A percentile compares a stretch with the other conserved stretches of the same genome.
Conservation (phyloP, 2,797 vertebrate species). For the Artibeus lituratus region DNA sequence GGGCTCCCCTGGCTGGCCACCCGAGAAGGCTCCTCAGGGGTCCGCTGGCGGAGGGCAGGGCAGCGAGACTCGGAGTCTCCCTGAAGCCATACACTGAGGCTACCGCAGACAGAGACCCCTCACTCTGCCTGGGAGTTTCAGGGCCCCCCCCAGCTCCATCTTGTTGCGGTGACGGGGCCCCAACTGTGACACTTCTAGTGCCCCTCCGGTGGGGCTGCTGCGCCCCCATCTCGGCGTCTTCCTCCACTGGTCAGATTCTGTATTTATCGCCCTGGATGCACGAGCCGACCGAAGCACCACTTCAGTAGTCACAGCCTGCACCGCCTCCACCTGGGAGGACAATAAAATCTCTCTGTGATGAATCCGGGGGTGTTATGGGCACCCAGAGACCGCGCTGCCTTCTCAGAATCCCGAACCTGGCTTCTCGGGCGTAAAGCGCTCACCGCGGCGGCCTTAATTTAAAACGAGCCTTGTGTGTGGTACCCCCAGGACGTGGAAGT, state of each 20-base stretch:
- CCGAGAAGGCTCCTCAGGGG: too few relatives aligned
- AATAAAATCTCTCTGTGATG: background rate
- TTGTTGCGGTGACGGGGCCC: background rate
- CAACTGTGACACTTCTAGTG: accelerated
- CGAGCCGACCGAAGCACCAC: background rate
- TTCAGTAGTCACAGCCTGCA: constrained; percentile 19
- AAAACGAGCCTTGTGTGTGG: background rate
- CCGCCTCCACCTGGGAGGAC: constrained; percentile 12
- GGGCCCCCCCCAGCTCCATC: background rate
- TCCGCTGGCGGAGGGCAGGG: background rate
- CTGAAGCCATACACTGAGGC: background rate
- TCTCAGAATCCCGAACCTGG: background rate
- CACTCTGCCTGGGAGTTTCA: background rate
- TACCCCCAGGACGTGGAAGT: background rate
- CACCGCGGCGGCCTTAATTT: background rate
- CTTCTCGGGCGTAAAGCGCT: background rate
- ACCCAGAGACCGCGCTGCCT: background rate
- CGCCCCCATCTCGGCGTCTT: background rate
- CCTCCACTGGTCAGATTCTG: background rate
- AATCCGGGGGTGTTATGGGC: background rate
- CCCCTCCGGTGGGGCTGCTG: background rate
- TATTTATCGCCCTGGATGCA: background rate
- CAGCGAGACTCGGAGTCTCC: background rate
- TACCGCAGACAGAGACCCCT: accelerated
- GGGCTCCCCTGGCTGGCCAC: accelerated